A percentile compares a stretch with the other conserved stretches of the same genome.
Conservation (phyloP, 2,797 vertebrate species). For the Argyrosomus regius region DNA sequence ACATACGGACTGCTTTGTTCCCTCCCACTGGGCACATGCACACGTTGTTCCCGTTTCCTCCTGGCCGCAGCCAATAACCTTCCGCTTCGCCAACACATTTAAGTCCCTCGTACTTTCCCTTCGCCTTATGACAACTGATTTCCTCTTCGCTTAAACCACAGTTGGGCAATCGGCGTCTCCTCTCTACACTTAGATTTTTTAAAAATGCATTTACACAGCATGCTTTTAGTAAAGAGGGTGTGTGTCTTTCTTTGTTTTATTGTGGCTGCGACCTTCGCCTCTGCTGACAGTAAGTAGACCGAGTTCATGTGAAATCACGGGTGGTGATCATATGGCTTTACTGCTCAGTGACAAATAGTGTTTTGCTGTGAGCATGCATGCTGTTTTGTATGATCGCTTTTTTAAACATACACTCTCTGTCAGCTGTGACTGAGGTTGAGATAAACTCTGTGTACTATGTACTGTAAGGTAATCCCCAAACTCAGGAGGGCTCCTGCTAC, state of each 20-base stretch:
- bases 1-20: too few species aligned
- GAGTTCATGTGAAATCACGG: not conserved
- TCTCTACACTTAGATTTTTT: not conserved
- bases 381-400: not conserved
- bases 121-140: not conserved
- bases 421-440: not conserved
- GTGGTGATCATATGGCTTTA: not conserved
- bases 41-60: not conserved
- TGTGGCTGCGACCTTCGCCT: conserved; percentile 28
- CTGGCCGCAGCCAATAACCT: conserved; percentile 56
- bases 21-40: fast-evolving
- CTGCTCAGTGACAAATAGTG: not conserved
- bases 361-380: not conserved
- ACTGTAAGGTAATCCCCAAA: not conserved
- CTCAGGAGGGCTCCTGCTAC: not conserved
- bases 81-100: conserved; percentile 6
- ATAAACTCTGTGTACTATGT: not conserved
- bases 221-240: conserved; percentile 15
- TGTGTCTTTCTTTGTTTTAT: conserved; percentile 27
- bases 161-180: not conserved
- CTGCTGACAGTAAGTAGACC: conserved; percentile 72
- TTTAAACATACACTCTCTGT: not conserved
- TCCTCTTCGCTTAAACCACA: not conserved
- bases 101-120: conserved; percentile 31
- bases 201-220: not conserved